phyloP scores from a whole-genome alignment of 1,140 invertebrate species.

The Sinonovacula constricta region DNA sequence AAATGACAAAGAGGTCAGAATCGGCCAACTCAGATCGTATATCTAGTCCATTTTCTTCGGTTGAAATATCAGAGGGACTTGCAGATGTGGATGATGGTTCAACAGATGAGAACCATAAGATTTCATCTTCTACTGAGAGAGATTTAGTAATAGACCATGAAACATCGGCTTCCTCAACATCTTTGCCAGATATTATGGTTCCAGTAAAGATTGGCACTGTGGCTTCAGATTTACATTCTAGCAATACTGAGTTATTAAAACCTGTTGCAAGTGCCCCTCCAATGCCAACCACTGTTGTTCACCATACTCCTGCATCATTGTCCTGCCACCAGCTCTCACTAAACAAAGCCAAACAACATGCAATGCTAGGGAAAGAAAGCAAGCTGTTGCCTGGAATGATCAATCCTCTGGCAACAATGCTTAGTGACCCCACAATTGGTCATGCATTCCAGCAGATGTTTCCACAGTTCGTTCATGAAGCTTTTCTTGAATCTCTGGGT shows the following conservation, averaged over 20 bases:
- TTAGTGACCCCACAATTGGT: slow-evolving; percentile 39
- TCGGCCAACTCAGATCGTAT: slow-evolving; percentile 45
- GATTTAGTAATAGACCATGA: too few relatives aligned
- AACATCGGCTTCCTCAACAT: neutral
- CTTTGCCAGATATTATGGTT: neutral
- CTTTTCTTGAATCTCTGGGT: slow-evolving; percentile 25
- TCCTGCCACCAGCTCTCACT: slow-evolving; percentile 45
- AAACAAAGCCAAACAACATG: slow-evolving; percentile 41
- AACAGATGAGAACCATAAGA: neutral
- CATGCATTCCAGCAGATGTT: slow-evolving; percentile 50
- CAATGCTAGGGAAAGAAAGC: slow-evolving; percentile 6
- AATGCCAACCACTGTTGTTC: slow-evolving; percentile 44
- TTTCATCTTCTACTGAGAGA: neutral
- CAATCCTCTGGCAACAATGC: slow-evolving; percentile 34
- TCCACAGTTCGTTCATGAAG: slow-evolving; percentile 38
- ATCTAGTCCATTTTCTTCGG: slow-evolving; percentile 14
- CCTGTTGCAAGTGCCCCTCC: slow-evolving; percentile 41
- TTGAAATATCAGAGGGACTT: neutral
- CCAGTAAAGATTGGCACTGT: neutral
- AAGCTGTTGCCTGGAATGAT: slow-evolving; percentile 9
- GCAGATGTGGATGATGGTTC: neutral
- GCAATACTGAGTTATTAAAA: neutral
- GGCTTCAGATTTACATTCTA: neutral
- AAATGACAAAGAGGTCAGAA: slow-evolving; percentile 36
- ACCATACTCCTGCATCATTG: slow-evolving; percentile 44